Percentiles rank a stretch among this genome's conserved stretches.
Evolutionary conservation across 2,113 vertebrate species (phyloP).

Genomic region (Scortum barcoo): DNA sequence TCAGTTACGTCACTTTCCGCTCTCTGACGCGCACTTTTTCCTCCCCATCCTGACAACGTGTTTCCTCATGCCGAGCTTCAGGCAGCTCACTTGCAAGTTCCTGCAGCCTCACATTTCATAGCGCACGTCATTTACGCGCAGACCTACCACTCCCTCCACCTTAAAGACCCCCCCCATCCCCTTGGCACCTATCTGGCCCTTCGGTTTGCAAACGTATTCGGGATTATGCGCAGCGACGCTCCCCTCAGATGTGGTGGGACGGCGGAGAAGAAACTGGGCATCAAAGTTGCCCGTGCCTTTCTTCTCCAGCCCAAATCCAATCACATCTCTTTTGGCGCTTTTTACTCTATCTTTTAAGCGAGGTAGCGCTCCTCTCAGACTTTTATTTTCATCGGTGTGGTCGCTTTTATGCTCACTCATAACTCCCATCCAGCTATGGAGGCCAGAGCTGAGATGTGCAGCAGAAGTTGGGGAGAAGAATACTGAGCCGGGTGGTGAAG

Average conservation of each 20-base stretch:
- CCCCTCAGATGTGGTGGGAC: slow-evolving; percentile 14
- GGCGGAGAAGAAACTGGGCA: background rate
- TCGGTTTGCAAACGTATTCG: background rate
- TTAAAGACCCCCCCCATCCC: background rate
- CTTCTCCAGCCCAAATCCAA: slow-evolving; percentile 25
- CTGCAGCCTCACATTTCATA: background rate
- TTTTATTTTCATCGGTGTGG: slow-evolving; percentile 57
- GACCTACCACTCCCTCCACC: background rate
- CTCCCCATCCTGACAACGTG: background rate
- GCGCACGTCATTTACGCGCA: background rate
- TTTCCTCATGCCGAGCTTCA: slow-evolving; percentile 4
- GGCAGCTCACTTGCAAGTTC: background rate
- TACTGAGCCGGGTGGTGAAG: background rate
- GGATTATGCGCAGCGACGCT: background rate
- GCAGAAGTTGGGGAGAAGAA: slow-evolving; percentile 4
- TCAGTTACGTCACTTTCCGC: slow-evolving; percentile 21
- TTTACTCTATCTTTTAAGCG: slow-evolving; percentile 44
- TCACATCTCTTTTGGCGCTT: background rate
- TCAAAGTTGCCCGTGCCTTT: slow-evolving; percentile 34
- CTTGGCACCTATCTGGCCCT: background rate
- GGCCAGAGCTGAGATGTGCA: slow-evolving; percentile 1
- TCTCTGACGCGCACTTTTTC: slow-evolving; percentile 19
- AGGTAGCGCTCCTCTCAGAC: background rate
- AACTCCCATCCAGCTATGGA: background rate
- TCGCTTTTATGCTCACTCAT: slow-evolving; percentile 12